phyloP scores from a whole-genome alignment of 2,797 vertebrate genomes.

The Arvicola amphibius region DNA sequence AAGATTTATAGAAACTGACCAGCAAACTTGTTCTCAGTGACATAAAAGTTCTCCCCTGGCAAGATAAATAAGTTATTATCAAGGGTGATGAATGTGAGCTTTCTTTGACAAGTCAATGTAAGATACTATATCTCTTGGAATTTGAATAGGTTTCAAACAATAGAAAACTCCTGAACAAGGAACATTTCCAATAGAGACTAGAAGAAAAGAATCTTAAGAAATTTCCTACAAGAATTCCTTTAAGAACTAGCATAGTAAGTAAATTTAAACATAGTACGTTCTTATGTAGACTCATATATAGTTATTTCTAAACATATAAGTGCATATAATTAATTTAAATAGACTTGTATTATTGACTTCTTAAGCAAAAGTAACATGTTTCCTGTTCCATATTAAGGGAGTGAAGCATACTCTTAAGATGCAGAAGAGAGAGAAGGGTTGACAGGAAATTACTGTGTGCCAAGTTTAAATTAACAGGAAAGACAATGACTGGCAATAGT shows the following conservation, averaged over 20 bases:
- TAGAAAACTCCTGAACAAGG: background rate
- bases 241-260: slow-evolving; percentile 6
- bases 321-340: background rate
- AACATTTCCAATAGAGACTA: background rate
- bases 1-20: background rate
- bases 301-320: background rate
- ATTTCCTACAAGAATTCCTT: background rate
- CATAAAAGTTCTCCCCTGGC: background rate
- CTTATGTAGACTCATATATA: background rate
- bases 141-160: background rate
- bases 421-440: background rate
- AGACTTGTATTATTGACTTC: background rate
- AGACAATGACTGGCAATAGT: background rate
- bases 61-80: background rate
- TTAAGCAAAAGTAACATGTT: background rate
- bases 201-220: background rate
- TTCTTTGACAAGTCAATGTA: background rate
- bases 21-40: background rate
- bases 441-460: background rate
- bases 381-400: background rate
- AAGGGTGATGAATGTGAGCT: background rate
- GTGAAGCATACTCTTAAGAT: background rate
- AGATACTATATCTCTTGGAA: background rate
- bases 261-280: background rate
- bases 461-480: background rate